phyloP scores from a whole-genome alignment of 2,113 vertebrate species.

The Rhizomys pruinosus region DNA sequence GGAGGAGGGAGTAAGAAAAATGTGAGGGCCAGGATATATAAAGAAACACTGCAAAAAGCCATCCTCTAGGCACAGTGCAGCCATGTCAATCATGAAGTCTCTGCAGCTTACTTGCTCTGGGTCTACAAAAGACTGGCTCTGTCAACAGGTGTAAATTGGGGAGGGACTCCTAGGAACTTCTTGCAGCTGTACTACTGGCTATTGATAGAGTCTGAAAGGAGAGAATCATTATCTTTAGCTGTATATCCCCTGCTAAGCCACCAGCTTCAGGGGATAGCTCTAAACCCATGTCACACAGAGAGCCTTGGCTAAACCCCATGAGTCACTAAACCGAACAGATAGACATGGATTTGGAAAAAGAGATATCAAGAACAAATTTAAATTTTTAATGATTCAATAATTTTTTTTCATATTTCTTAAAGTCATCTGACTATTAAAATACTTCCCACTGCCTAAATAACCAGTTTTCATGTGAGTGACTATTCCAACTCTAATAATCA shows the following conservation, averaged over 20 bases:
- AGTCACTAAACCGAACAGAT: neutral
- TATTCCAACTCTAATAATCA: neutral
- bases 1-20: too few species aligned
- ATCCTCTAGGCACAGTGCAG: neutral
- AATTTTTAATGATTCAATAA: neutral
- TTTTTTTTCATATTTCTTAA: neutral
- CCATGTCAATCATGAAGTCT: neutral
- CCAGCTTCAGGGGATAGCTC: too few species aligned
- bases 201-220: neutral
- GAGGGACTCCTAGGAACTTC: too few species aligned
- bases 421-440: conserved; percentile 15
- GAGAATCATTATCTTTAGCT: neutral
- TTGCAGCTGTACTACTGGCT: too few species aligned
- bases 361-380: neutral
- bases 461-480: neutral
- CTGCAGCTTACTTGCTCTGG: neutral
- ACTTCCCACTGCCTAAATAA: neutral
- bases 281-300: neutral
- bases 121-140: neutral
- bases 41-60: neutral
- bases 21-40: too few species aligned
- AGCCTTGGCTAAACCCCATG: neutral
- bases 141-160: neutral
- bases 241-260: neutral
- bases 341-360: neutral